Evolutionary conservation across 2,113 vertebrate genomes (phyloP), one percentile per base, ranked within the genome.

Genomic region (Elanoides forficatus): DNA sequence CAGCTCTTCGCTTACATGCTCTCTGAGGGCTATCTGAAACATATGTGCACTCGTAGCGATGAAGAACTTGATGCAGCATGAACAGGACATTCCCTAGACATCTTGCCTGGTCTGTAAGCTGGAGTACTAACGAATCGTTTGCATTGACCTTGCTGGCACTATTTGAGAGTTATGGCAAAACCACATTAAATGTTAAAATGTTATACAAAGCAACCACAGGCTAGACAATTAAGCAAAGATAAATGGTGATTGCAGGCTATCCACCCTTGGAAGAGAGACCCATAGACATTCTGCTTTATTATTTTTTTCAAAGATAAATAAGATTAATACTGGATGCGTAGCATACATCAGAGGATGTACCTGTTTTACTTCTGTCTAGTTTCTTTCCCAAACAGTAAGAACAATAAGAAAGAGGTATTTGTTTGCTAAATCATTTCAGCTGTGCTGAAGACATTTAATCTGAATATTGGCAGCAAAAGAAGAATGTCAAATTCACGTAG

Each of bases 21-120:
- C 3, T 72, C 58, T 13, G 4, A 58, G 15, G 14, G 13, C 16
- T 85, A n/a, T 26, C 12, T 81, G 55, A 56, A 78, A 34, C 8
- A 15, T 27, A 19, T 3, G 3, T 22, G 15, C 40, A 23, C 13
- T 15, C 19, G 80, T 25, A 38, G 7, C 0, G 0, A 45, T 50
- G 23, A 91, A 75, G 45, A 10, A 72, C 25, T 47, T 36, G 66
- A 59, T 59, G 13, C 32, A 65, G 6, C 11, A 56, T 26, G 23
- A 93, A 36, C 13, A 86, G 26, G 19, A 83, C 83, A 65, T 32
- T 86, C 47, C 23, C 10, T 26, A 62, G 52, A 43, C 11, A 13
- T 25, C 42, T 65, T 71, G 4, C 3, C 17, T 66, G 22, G 10
- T 58, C 32, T 67, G 32, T 53, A 47, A 30, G 25, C 18, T 3